These are phyloP conservation scores for Climacteris rufus DNA, from an alignment of 2,113 vertebrate species.

Conservation along the genomic window DNA sequence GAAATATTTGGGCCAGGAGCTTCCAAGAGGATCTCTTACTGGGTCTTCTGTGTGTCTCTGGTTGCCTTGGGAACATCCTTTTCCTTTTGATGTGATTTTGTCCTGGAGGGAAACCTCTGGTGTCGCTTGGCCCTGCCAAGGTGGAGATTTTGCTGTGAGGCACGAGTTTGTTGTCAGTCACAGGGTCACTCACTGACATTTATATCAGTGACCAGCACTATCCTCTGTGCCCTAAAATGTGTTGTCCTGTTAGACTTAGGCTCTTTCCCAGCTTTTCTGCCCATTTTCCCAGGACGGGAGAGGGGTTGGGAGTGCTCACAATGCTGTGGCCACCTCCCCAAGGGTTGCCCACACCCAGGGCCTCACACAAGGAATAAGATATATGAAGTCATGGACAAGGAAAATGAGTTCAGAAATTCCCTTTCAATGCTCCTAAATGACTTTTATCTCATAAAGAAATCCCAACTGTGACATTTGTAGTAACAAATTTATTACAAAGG, in stretches of 20 bases:
- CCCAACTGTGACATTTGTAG: background rate
- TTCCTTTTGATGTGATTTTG: background rate
- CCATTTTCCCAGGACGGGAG: background rate
- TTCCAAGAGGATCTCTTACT: background rate
- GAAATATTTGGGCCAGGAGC: background rate
- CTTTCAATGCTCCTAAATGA: background rate
- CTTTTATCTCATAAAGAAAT: background rate
- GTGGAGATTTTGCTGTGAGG: background rate
- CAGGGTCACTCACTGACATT: background rate
- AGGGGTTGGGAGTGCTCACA: accelerated
- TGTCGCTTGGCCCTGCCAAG: background rate
- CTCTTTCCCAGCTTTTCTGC: background rate
- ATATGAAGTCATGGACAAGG: background rate
- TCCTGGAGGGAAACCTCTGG: background rate
- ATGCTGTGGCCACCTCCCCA: background rate
- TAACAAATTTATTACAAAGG: too few species aligned
- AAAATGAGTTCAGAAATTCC: background rate
- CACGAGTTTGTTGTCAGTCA: background rate
- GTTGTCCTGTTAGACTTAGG: background rate
- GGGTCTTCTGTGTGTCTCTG: background rate
- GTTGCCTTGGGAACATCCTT: background rate
- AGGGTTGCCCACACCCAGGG: background rate
- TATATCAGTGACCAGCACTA: background rate
- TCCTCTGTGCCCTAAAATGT: background rate
- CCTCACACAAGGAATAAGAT: background rate